Conservation (phyloP, 2,888 invertebrate species). For the Parasteatoda lunata region DNA sequence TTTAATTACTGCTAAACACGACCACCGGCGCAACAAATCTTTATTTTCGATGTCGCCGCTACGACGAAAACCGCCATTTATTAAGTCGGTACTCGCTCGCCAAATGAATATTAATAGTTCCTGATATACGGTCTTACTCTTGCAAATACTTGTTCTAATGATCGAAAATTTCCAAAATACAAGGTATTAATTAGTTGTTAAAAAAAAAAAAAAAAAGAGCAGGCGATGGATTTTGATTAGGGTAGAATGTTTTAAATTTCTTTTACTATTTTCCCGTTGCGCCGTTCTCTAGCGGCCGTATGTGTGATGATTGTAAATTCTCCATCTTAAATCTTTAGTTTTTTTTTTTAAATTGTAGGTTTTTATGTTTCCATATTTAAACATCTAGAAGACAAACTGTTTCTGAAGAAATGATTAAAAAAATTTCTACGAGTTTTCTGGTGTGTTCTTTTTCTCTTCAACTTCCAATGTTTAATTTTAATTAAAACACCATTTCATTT, state of each 20-base stretch:
- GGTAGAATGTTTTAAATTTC: slow-evolving; percentile 39
- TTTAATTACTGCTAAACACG: slow-evolving; percentile 64
- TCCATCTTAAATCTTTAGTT: slow-evolving; percentile 53
- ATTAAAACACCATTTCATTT: slow-evolving; percentile 38
- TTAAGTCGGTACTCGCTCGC: slow-evolving; percentile 12
- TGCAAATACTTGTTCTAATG: slow-evolving; percentile 43
- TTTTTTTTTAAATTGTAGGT: background rate
- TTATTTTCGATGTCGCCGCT: slow-evolving; percentile 48
- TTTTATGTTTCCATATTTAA: background rate
- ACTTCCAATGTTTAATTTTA: slow-evolving; percentile 39
- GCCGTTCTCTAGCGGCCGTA: slow-evolving; percentile 6
- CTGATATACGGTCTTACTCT: slow-evolving; percentile 6
- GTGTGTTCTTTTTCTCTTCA: slow-evolving; percentile 14
- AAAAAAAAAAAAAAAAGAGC: slow-evolving; percentile 44
- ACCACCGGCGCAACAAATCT: slow-evolving; percentile 36
- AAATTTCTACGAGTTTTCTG: slow-evolving; percentile 5
- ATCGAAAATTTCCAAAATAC: slow-evolving; percentile 45
- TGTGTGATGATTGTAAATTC: slow-evolving; percentile 22
- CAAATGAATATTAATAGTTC: slow-evolving; percentile 65
- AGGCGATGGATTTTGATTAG: slow-evolving; percentile 58
- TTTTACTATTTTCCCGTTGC: slow-evolving; percentile 29
- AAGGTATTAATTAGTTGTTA: slow-evolving; percentile 59
- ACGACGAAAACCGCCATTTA: slow-evolving; percentile 34
- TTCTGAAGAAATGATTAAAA: slow-evolving; percentile 4
- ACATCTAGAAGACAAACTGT: slow-evolving; percentile 7